Conservation (phyloP, 2,113 vertebrate genomes). For the Zootoca vivipara region DNA sequence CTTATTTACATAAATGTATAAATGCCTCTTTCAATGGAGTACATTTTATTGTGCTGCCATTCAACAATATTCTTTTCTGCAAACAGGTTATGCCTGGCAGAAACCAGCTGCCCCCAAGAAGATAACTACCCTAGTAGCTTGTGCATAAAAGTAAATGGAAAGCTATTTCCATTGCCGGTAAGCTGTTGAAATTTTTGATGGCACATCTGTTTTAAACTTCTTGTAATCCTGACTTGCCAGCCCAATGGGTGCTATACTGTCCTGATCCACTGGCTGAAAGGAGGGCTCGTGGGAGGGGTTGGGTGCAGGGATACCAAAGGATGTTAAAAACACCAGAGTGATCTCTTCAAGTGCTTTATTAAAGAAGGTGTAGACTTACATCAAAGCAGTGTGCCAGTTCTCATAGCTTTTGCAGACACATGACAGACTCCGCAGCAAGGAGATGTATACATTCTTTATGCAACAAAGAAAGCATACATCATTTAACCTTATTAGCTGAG, state of each 20-base stretch:
- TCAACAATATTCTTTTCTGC: constrained; percentile 37
- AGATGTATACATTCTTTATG: too few relatives aligned
- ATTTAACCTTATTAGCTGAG: too few relatives aligned
- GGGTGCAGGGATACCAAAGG: too few relatives aligned
- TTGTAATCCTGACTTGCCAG: not conserved
- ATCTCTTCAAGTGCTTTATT: too few relatives aligned
- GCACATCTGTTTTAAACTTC: not conserved
- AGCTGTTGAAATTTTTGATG: constrained; percentile 64
- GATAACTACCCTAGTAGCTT: constrained; percentile 96
- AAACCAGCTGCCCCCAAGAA: constrained; percentile 97
- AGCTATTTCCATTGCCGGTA: constrained; percentile 94
- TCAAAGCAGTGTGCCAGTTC: too few relatives aligned
- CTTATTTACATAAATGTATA: constrained; percentile 21
- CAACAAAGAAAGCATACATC: too few relatives aligned
- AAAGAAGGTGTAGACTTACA: too few relatives aligned
- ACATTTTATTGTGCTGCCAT: not conserved
- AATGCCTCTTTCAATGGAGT: not conserved
- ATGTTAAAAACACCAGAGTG: too few relatives aligned
- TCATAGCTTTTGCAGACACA: too few relatives aligned
- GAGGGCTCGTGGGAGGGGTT: too few relatives aligned
- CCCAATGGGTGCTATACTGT: not conserved
- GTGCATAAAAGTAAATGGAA: constrained; percentile 98
- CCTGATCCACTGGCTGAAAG: too few relatives aligned
- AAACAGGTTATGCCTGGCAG: constrained; percentile 92
- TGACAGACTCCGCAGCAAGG: too few relatives aligned